A percentile compares a stretch with the other conserved stretches of the same genome.
These are phyloP conservation scores for Andrena minutula DNA, from an alignment of 2,888 invertebrate species.

Conservation along the genomic window DNA sequence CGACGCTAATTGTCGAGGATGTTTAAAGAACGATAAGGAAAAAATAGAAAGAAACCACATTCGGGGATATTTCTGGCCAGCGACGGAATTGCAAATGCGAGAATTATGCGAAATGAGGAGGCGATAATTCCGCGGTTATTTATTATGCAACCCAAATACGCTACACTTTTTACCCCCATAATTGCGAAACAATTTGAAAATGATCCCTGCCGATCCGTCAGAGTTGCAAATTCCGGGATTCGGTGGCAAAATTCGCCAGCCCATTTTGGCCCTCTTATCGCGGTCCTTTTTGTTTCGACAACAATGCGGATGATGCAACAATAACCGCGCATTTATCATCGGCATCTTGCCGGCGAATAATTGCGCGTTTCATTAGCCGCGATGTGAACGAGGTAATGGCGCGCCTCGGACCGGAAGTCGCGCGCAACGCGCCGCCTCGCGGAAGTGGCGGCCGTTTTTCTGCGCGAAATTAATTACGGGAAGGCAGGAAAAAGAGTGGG, in stretches of 20 bases:
- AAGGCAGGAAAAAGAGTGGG: neutral
- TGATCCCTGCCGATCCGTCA: constrained; percentile 6
- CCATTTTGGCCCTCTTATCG: neutral
- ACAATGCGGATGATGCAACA: constrained; percentile 46
- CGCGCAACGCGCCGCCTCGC: neutral
- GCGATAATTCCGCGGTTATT: constrained; percentile 26
- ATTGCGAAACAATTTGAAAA: neutral
- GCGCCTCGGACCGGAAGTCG: neutral
- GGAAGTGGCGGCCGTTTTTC: neutral
- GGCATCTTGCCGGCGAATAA: constrained; percentile 44
- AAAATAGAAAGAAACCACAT: neutral
- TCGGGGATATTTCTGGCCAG: neutral
- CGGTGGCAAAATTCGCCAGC: neutral
- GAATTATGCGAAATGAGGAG: constrained; percentile 29
- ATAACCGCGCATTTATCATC: constrained; percentile 49
- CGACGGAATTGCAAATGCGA: constrained; percentile 29
- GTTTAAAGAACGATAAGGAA: constrained; percentile 8
- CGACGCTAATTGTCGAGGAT: constrained; percentile 19
- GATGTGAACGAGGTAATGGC: constrained; percentile 7
- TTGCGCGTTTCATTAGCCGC: constrained; percentile 34
- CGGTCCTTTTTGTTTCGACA: constrained; percentile 15
- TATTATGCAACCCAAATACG: constrained; percentile 32
- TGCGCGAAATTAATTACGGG: neutral
- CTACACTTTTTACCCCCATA: constrained; percentile 5
- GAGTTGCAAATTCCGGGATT: constrained; percentile 11